Conservation (phyloP, 1,140 invertebrate genomes). For the Solenopsis invicta region DNA sequence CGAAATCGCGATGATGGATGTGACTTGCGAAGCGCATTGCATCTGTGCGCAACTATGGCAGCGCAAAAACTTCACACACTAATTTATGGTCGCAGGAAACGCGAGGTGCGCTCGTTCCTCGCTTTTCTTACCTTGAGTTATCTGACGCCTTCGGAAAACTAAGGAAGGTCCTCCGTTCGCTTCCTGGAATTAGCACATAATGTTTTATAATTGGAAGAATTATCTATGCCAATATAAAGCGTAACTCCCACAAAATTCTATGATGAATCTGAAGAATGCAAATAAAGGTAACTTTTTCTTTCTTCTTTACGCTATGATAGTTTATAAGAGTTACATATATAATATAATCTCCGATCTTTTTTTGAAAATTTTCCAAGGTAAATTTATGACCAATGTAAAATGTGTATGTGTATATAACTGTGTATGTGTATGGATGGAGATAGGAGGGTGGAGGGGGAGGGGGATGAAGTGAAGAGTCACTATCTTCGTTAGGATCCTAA, state of each 20-base stretch:
- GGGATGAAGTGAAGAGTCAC: slow-evolving; percentile 53
- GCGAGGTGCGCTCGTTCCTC: slow-evolving; percentile 38
- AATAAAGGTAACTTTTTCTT: not conserved
- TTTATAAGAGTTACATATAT: not conserved
- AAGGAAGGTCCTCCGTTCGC: not conserved
- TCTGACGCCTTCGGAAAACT: slow-evolving; percentile 44
- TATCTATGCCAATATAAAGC: not conserved
- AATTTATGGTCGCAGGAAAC: slow-evolving; percentile 63
- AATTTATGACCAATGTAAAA: not conserved
- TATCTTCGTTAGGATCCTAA: slow-evolving; percentile 57
- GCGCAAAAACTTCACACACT: slow-evolving; percentile 62
- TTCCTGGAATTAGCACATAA: not conserved
- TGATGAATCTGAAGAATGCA: not conserved
- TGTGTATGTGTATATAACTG: not conserved
- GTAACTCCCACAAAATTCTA: not conserved
- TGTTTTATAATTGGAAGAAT: not conserved
- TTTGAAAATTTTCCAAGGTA: not conserved
- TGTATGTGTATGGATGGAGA: not conserved
- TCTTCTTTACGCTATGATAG: no score
- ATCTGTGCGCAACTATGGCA: slow-evolving; percentile 51
- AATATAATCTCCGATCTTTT: not conserved
- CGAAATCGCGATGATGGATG: slow-evolving; percentile 64
- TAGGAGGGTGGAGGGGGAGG: not conserved
- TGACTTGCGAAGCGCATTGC: slow-evolving; percentile 64
- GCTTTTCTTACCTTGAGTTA: slow-evolving; percentile 54